phyloP scores from a whole-genome alignment of 1,140 invertebrate species.

The Anoplophora glabripennis region DNA sequence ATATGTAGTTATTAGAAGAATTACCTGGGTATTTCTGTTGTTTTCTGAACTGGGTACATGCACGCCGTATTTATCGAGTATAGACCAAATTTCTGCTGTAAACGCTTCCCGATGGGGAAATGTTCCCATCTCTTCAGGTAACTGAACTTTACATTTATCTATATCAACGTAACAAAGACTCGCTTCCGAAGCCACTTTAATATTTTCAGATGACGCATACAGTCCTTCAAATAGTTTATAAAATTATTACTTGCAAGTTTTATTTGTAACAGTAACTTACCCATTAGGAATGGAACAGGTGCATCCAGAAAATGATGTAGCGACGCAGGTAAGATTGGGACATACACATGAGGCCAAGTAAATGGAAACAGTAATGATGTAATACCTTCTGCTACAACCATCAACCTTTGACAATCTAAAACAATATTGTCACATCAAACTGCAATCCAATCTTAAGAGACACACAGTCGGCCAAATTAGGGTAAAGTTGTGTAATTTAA shows the following conservation, averaged over 20 bases:
- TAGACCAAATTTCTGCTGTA: slow-evolving; percentile 76
- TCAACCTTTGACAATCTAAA: slow-evolving; percentile 89
- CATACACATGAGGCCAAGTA: slow-evolving; percentile 97
- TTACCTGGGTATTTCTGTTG: slow-evolving; percentile 40
- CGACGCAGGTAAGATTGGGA: slow-evolving; percentile 94
- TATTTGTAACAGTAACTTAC: slow-evolving; percentile 50
- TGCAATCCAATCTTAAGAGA: too few relatives aligned
- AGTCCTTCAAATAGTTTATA: slow-evolving; percentile 49
- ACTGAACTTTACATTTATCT: slow-evolving; percentile 85
- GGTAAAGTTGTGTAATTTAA: too few relatives aligned
- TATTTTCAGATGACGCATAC: slow-evolving; percentile 52
- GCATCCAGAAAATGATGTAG: slow-evolving; percentile 97
- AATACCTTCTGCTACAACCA: slow-evolving; percentile 95
- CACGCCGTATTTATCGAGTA: slow-evolving; percentile 74
- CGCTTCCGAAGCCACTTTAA: slow-evolving; percentile 65
- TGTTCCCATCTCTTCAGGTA: slow-evolving; percentile 91
- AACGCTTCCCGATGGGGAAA: slow-evolving; percentile 90
- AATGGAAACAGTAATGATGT: slow-evolving; percentile 91
- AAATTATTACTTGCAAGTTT: neutral
- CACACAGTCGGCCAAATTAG: too few relatives aligned
- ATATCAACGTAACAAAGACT: slow-evolving; percentile 96
- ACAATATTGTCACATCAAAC: neutral
- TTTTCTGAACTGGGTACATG: slow-evolving; percentile 46
- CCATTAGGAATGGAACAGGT: slow-evolving; percentile 99
- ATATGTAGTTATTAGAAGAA: neutral